Evolutionary conservation across 2,888 invertebrate species (phyloP).

Genomic region (Callimorpha dominula): DNA sequence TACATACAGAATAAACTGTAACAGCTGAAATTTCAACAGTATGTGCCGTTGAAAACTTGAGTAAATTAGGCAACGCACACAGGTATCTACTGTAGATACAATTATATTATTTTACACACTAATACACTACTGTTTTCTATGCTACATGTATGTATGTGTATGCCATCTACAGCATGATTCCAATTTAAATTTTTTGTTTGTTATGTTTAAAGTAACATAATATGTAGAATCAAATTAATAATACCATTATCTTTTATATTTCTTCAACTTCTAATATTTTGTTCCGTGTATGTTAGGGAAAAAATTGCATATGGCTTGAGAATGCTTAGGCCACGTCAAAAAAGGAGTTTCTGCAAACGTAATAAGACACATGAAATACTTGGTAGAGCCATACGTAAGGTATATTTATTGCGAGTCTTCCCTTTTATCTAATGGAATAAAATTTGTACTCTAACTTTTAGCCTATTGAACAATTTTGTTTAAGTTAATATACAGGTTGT

Average conservation of each 20-base stretch:
- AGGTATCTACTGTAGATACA: not conserved
- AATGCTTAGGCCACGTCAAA: not conserved
- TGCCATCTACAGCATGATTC: constrained; percentile 1
- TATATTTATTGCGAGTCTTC: too few species aligned
- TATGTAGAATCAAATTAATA: too few species aligned
- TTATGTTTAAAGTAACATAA: too few species aligned
- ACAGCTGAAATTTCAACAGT: constrained; percentile 33
- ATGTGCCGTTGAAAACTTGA: constrained; percentile 28
- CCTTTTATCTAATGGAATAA: too few species aligned
- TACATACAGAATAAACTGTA: constrained; percentile 23
- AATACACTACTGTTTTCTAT: not conserved
- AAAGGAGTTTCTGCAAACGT: not conserved
- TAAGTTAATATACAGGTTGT: too few species aligned
- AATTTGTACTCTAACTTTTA: too few species aligned
- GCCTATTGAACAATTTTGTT: too few species aligned
- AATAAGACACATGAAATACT: not conserved
- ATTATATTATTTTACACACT: constrained; percentile 3
- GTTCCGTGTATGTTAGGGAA: not conserved
- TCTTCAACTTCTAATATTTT: not conserved
- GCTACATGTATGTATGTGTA: not conserved
- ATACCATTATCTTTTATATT: not conserved
- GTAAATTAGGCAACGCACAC: constrained; percentile 35
- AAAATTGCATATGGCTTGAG: not conserved
- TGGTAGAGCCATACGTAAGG: not conserved
- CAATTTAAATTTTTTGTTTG: not conserved